A percentile compares a stretch with the other conserved stretches of the same genome.
Conservation (phyloP, 2,113 vertebrate genomes). For the Callorhinus ursinus region DNA sequence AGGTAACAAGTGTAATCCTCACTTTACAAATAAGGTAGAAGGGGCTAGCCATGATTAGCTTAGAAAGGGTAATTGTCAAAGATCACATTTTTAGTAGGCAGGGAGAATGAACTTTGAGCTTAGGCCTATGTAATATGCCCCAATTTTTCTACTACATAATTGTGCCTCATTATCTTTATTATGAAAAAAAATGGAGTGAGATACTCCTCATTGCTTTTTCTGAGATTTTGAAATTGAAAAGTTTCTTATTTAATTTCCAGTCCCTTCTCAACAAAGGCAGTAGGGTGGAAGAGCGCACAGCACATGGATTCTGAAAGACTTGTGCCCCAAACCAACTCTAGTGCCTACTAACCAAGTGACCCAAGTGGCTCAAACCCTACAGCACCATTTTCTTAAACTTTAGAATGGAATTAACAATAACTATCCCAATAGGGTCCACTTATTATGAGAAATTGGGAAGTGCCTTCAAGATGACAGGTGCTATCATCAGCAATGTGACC, state of each 20-base stretch:
- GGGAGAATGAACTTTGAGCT: background rate
- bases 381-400: background rate
- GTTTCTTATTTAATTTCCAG: background rate
- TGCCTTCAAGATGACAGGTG: background rate
- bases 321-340: background rate
- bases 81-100: background rate
- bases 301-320: background rate
- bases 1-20: background rate
- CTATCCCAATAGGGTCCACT: background rate
- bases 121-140: background rate
- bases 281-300: background rate
- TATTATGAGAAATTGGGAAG: background rate
- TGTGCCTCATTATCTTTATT: background rate
- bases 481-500: background rate
- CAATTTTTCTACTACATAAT: background rate
- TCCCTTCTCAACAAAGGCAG: background rate
- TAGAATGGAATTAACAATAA: background rate
- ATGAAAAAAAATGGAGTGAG: background rate
- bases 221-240: conserved; percentile 30
- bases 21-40: background rate
- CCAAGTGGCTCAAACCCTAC: background rate
- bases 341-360: background rate
- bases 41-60: background rate
- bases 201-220: background rate
- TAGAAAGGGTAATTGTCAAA: background rate